These are phyloP conservation scores for Mola mola DNA, from an alignment of 2,113 vertebrate genomes.

Conservation along the genomic window DNA sequence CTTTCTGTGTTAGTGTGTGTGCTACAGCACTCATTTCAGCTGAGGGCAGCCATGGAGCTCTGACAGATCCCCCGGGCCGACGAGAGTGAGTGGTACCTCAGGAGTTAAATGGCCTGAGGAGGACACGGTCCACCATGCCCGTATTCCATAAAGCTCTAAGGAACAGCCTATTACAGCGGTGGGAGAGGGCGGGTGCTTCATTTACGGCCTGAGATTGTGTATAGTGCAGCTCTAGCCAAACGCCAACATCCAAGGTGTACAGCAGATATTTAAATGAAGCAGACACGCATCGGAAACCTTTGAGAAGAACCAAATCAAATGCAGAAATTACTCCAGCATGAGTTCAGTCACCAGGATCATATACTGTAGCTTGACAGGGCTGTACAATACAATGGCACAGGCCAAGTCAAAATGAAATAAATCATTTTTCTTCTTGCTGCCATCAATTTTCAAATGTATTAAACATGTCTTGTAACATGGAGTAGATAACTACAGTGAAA, in stretches of 20 bases:
- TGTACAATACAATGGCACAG: neutral
- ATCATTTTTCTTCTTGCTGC: too few species aligned
- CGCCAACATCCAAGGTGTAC: neutral
- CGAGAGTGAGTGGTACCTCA: conserved; percentile 52
- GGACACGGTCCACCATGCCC: conserved; percentile 59
- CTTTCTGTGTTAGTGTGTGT: conserved; percentile 24
- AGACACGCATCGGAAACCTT: conserved; percentile 14
- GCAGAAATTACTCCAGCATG: neutral
- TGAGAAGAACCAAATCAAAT: conserved; percentile 13
- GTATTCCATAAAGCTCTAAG: conserved; percentile 44
- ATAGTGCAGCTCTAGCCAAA: neutral
- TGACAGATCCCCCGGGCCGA: conserved; percentile 45
- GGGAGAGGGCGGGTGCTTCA: conserved; percentile 8
- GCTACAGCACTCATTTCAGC: conserved; percentile 33
- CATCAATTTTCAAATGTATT: too few species aligned
- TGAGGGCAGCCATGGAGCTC: conserved; percentile 52
- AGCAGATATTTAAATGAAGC: conserved; percentile 28
- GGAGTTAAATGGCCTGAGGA: conserved; percentile 77
- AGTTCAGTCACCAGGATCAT: neutral
- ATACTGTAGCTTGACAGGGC: too few species aligned
- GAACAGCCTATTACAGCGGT: conserved; percentile 41
- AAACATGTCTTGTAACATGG: too few species aligned
- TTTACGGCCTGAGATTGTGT: conserved; percentile 36
- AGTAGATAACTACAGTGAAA: too few species aligned
- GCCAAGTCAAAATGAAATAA: neutral